A percentile compares a stretch with the other conserved stretches of the same genome.
Evolutionary conservation across 2,113 vertebrate genomes (phyloP).

Genomic region (Hydropotes inermis): DNA sequence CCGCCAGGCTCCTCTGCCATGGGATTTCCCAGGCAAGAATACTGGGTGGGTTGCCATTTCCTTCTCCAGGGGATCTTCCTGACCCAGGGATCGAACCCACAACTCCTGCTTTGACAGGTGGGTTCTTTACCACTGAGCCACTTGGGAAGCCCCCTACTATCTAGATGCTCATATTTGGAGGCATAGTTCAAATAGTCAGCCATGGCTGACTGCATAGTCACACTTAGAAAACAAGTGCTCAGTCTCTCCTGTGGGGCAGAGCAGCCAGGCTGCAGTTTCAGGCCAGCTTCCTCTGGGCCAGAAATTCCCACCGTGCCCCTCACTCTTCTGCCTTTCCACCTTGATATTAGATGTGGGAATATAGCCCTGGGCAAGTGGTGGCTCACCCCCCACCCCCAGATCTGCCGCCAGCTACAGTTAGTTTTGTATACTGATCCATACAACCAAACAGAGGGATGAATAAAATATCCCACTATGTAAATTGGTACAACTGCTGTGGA

Average conservation of each 20-base stretch:
- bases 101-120: background rate
- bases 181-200: background rate
- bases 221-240: fast-evolving
- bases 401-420: background rate
- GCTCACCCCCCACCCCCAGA: background rate
- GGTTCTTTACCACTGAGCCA: background rate
- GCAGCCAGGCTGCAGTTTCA: background rate
- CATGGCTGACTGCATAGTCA: background rate
- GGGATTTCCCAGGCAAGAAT: background rate
- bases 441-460: fast-evolving
- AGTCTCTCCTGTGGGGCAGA: background rate
- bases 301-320: background rate
- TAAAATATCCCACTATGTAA: background rate
- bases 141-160: background rate
- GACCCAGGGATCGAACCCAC: background rate
- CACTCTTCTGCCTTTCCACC: background rate
- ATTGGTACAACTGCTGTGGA: background rate
- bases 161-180: too few relatives aligned
- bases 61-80: background rate
- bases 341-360: fast-evolving
- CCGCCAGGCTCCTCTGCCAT: background rate
- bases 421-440: fast-evolving
- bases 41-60: background rate
- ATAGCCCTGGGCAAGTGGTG: background rate
- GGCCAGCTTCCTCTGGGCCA: background rate